Evolutionary conservation across 1,140 invertebrate species (phyloP).

Genomic region (Arctopsyche grandis): DNA sequence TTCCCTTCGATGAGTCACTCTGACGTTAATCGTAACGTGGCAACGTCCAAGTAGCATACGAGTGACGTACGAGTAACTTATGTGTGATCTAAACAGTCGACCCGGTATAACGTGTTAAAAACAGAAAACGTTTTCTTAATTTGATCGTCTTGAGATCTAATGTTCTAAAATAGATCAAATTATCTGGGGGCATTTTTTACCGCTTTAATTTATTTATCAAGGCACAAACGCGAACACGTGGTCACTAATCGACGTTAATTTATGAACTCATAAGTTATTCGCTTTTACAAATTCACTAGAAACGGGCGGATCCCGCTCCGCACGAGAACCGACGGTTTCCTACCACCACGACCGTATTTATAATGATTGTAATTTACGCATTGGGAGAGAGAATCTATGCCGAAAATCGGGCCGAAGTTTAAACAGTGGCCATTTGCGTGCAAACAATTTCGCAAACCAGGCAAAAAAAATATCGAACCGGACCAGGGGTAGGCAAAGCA

Average conservation of each 20-base stretch:
- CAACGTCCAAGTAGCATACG: too few species aligned
- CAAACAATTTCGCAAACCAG: too few species aligned
- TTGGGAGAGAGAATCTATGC: background rate
- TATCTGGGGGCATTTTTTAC: background rate
- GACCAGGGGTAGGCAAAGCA: too few species aligned
- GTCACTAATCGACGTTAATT: background rate
- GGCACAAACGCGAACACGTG: background rate
- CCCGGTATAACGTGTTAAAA: too few species aligned
- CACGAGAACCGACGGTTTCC: background rate
- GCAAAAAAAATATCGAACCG: too few species aligned
- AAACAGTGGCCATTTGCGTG: background rate
- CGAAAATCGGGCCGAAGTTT: background rate
- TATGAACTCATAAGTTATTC: slow-evolving; percentile 1
- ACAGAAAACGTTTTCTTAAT: too few species aligned
- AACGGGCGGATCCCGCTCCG: background rate
- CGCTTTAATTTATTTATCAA: background rate
- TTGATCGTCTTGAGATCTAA: too few species aligned
- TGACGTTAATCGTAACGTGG: too few species aligned
- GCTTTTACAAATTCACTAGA: background rate
- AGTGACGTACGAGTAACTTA: too few species aligned
- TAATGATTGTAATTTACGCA: background rate
- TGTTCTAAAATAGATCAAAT: background rate
- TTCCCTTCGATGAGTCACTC: too few species aligned
- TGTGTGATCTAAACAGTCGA: too few species aligned
- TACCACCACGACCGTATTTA: background rate